These are phyloP conservation scores for Rhingia campestris DNA, from an alignment of 2,888 invertebrate species.

Conservation along the genomic window DNA sequence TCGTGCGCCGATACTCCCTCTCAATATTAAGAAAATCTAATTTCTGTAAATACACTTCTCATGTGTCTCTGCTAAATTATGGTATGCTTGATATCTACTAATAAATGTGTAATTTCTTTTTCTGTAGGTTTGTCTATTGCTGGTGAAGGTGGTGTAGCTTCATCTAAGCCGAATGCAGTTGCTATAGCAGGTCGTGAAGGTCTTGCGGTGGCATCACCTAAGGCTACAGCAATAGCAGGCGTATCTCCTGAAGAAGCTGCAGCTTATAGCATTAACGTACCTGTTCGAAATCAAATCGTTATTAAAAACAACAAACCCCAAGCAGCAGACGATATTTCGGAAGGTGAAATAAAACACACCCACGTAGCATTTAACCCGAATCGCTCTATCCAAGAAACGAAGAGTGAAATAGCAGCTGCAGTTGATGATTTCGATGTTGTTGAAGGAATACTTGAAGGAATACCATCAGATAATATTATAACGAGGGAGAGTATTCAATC, in stretches of 20 bases:
- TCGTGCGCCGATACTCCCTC: too few relatives aligned
- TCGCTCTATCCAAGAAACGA: conserved; percentile 18
- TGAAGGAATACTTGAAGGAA: background rate
- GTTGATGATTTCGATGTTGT: conserved; percentile 17
- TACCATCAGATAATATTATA: background rate
- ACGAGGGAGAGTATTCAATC: background rate
- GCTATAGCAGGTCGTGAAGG: conserved; percentile 89
- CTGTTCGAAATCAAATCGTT: conserved; percentile 79
- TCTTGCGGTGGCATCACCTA: conserved; percentile 87
- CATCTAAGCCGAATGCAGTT: conserved; percentile 88
- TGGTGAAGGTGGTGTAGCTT: conserved; percentile 88
- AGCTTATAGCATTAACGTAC: conserved; percentile 80
- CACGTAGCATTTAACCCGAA: background rate
- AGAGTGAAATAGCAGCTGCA: conserved; percentile 35
- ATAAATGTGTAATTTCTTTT: conserved; percentile 7
- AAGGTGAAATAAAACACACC: background rate
- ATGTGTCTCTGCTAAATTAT: too few relatives aligned
- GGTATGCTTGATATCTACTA: background rate
- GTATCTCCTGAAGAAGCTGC: conserved; percentile 83
- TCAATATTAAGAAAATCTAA: too few relatives aligned
- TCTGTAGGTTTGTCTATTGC: conserved; percentile 86
- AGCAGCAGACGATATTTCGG: conserved; percentile 3
- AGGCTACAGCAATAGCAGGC: conserved; percentile 90
- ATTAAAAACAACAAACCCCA: conserved; percentile 75
- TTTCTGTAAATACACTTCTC: too few relatives aligned